Base-by-base conservation (phyloP, 2,888 invertebrate species). In the Scelioninae gen. 2 region DNA sequence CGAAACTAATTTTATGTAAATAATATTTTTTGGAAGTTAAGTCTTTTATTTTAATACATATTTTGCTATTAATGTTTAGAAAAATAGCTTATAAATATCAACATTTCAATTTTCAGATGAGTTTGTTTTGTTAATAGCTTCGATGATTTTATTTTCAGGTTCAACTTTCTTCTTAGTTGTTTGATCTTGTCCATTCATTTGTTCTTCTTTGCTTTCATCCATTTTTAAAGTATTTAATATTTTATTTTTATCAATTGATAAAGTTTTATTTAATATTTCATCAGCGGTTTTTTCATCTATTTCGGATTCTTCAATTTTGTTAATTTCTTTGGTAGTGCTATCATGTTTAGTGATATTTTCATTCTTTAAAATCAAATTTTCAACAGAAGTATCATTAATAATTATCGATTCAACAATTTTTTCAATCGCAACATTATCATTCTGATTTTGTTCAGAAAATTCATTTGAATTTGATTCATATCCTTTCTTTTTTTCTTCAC, bases 351-450 rank as follows among this genome's bases (percentile, higher is more conserved):
- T n/a, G n/a, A n/a, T n/a, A n/a, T n/a, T n/a, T n/a, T n/a, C n/a
- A n/a, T n/a, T n/a, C n/a, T n/a, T n/a, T n/a, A n/a, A n/a, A n/a
- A n/a, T n/a, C n/a, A n/a, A n/a, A n/a, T n/a, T n/a, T n/a, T n/a
- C n/a, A n/a, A n/a, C n/a, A n/a, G n/a, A n/a, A n/a, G n/a, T 28
- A 48, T 43, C 31, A 64, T 15, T 13, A 15, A 15, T 45, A 28
- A 16, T 39, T 37, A 28, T 19, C 28, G 15, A 2, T 35, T 55
- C 19, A 10, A 37, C 52, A 33, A 48, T 16, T 46, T 22, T 50
- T 37, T 55, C 60, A 22, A 35, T 60, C 31, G 35, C 63, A 71
- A 43, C 22, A 45, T n/a, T 57, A 25, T 63, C 16, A 15, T 55
- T 41, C 0, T 10, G 9, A 18, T 28, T 28, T 15, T 55, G 15